phyloP scores from a whole-genome alignment of 2,888 invertebrate genomes.

The Philonicus albiceps region DNA sequence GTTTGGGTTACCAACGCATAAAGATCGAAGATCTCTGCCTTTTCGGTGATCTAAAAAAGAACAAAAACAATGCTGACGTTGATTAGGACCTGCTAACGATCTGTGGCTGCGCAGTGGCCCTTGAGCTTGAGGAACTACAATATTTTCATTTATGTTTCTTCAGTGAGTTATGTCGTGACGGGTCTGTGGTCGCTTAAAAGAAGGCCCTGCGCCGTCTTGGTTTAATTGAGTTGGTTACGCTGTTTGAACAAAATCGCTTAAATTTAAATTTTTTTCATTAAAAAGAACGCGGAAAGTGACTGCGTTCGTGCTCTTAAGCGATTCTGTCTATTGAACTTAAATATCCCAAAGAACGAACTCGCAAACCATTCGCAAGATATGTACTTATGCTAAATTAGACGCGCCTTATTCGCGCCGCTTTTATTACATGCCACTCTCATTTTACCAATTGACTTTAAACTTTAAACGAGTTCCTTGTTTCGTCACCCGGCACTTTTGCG shows the following conservation, averaged over 20 bases:
- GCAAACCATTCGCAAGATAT: neutral
- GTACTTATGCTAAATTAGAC: constrained; percentile 13
- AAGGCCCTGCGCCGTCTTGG: neutral
- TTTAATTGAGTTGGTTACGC: neutral
- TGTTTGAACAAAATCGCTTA: constrained; percentile 11
- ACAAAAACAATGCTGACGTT: neutral
- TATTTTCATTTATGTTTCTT: neutral
- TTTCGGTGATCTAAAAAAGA: neutral
- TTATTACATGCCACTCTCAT: neutral
- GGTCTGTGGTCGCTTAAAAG: neutral
- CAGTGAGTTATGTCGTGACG: neutral
- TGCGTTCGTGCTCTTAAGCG: neutral
- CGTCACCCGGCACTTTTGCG: neutral
- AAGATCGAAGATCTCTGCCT: constrained; percentile 2
- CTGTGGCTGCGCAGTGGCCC: neutral
- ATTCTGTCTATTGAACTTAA: constrained; percentile 21
- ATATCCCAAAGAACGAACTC: neutral
- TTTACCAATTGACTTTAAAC: constrained; percentile 20
- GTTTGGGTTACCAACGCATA: neutral
- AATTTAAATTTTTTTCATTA: neutral
- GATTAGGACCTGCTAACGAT: neutral
- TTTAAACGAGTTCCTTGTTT: constrained; percentile 20
- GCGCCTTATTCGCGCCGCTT: neutral
- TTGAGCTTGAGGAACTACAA: neutral
- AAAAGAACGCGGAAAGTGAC: neutral